A percentile compares a stretch with the other conserved stretches of the same genome.
Evolutionary conservation across 2,113 vertebrate species (phyloP).

Genomic region (western clawed frog (Xenopus tropicalis)): UCB_Xtro_10.0 CM004450.2:27849001-27849500

Average conservation of each 20-base stretch:
- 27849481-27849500: no score
- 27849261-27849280: no score
- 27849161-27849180: conserved; percentile 67
- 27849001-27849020: conserved; percentile 2
- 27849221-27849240: conserved; percentile 12
- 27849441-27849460: no score
- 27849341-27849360: no score
- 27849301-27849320: no score
- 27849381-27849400: no score
- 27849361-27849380: no score
- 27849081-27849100: conserved; percentile 82
- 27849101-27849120: conserved; percentile 83
- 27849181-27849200: conserved; percentile 73
- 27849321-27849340: no score
- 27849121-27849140: conserved; percentile 53
- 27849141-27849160: conserved; percentile 71
- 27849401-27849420: no score
- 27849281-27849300: no score
- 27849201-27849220: conserved; percentile 70
- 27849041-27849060: conserved; percentile 57
- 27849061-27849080: conserved; percentile 76
- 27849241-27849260: background rate
- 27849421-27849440: no score
- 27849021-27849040: conserved; percentile 58
- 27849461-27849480: no score